phyloP scores from a whole-genome alignment of 2,113 vertebrate genomes.

The Antechinus stuartii region DNA sequence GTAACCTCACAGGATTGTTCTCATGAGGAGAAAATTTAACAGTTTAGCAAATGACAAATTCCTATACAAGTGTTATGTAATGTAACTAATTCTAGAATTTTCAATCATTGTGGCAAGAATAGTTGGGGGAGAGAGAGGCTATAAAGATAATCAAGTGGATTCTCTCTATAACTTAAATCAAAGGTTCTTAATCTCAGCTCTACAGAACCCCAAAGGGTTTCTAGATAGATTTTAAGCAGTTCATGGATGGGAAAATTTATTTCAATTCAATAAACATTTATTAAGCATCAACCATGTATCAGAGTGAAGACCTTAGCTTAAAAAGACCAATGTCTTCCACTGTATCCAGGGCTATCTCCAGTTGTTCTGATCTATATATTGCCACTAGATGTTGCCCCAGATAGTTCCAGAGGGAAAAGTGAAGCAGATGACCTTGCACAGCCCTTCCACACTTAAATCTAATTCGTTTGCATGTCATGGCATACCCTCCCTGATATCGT shows the following conservation, averaged over 20 bases:
- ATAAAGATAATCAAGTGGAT: neutral
- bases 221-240: neutral
- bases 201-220: neutral
- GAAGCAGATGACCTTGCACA: no score
- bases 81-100: neutral
- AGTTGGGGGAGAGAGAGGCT: neutral
- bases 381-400: no score
- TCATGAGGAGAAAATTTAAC: neutral
- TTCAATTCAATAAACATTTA: neutral
- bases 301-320: no score
- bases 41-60: neutral
- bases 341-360: no score
- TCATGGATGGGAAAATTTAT: neutral
- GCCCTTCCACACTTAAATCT: no score
- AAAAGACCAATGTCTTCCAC: no score
- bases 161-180: neutral
- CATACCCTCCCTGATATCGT: no score
- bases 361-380: no score
- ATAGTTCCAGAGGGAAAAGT: no score
- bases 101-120: neutral
- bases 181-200: neutral
- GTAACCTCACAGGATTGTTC: neutral
- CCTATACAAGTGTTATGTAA: neutral
- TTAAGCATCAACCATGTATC: no score
- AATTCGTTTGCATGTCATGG: no score